Evolutionary conservation across 2,888 invertebrate species (phyloP), one percentile per base, ranked within the genome.

Genomic region (Agrochola litura): DNA sequence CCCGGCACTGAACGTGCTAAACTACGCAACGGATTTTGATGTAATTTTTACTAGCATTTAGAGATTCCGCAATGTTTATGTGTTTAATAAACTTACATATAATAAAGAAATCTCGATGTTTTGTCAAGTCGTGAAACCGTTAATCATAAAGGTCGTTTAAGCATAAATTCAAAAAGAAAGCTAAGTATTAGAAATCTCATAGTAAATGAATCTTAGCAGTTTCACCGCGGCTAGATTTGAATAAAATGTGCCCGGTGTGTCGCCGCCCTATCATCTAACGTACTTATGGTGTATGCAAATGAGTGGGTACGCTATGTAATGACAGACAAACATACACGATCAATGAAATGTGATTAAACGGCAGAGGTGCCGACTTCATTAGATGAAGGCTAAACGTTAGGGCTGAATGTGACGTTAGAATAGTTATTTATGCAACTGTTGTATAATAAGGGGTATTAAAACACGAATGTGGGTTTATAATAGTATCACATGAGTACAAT

Each of bases 231-330:
- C 80, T 83, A 81, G 85, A 93, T 93, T 92, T 93, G 91, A 92
- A 93, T 93, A 91, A 92, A 89, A 88, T 89, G 85, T 83, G 81
- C 71, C 76, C 74, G 68, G 77, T 83, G 75, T 77, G 77, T 77
- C 79, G 88, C 94, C 93, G 94, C 93, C 91, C 90, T 93, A 88
- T 93, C 90, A 94, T 94, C 92, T 91, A 89, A 88, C 83, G 83
- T 89, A 86, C 90, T 91, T 91, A 90, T 81, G 86, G 86, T 84
- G 86, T 88, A 93, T 94, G 92, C 92, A 92, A 93, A 94, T 93
- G 84, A 82, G 85, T 82, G 82, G 84, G 81, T 88, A 86, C 89
- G 85, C 85, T 83, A 75, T 83, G 89, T 93, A 93, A 93, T 93
- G 88, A 91, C 89, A 91, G 90, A 87, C 89, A 86, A 86, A 89